phyloP scores from a whole-genome alignment of 2,797 vertebrate species.

The Betta splendens region DNA sequence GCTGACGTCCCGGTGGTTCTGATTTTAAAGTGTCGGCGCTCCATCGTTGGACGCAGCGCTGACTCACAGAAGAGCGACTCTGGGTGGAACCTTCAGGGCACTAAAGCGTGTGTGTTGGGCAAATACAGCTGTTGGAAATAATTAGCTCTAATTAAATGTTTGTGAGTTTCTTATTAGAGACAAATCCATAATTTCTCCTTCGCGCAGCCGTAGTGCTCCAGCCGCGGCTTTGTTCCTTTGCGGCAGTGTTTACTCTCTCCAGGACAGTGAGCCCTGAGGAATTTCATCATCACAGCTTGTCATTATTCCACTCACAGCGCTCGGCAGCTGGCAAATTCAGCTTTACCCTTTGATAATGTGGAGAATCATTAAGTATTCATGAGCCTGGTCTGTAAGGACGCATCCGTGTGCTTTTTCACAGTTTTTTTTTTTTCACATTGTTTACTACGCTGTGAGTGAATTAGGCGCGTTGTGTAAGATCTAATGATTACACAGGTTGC shows the following conservation, averaged over 20 bases:
- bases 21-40: constrained; percentile 49
- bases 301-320: constrained; percentile 70
- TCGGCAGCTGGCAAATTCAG: constrained; percentile 73
- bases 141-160: constrained; percentile 22
- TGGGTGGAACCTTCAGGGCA: no score
- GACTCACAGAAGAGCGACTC: constrained; percentile 30
- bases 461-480: constrained; percentile 63
- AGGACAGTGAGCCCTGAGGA: constrained; percentile 56
- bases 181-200: neutral
- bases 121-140: constrained; percentile 1
- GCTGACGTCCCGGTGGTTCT: constrained; percentile 25
- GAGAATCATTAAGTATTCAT: constrained; percentile 78
- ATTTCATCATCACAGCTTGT: constrained; percentile 67
- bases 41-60: constrained; percentile 26
- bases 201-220: constrained; percentile 17
- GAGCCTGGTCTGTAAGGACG: constrained; percentile 61
- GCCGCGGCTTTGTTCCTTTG: constrained; percentile 52
- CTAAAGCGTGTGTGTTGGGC: no score
- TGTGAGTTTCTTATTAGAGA: constrained; percentile 15
- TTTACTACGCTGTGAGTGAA: constrained; percentile 59
- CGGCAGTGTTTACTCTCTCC: constrained; percentile 56
- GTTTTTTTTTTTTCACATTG: constrained; percentile 41
- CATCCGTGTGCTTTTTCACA: constrained; percentile 42
- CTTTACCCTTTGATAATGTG: constrained; percentile 77
- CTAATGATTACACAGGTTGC: constrained; percentile 56